Percentiles rank a stretch among this genome's conserved stretches.
These are phyloP conservation scores for Oxystoma pomonae DNA, from an alignment of 2,888 invertebrate species.

Conservation along the genomic window DNA sequence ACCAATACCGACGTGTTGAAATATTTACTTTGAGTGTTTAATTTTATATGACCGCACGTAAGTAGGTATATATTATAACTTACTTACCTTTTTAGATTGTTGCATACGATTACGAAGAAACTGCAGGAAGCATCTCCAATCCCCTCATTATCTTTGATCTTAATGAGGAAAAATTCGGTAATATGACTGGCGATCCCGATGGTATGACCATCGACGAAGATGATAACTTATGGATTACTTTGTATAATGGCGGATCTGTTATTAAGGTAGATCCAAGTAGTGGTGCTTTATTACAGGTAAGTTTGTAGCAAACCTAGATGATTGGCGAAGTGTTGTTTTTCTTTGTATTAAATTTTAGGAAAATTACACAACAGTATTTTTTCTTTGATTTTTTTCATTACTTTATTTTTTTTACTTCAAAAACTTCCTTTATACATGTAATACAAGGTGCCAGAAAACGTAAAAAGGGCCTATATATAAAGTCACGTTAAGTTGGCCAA, in stretches of 20 bases:
- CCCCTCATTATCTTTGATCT: conserved; percentile 34
- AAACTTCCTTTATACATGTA: too few species aligned
- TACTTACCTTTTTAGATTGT: conserved; percentile 55
- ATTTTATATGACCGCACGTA: too few species aligned
- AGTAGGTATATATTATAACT: too few species aligned
- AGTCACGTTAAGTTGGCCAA: too few species aligned
- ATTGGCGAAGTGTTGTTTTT: too few species aligned
- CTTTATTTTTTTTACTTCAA: not conserved
- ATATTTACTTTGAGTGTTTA: too few species aligned
- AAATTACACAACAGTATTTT: too few species aligned
- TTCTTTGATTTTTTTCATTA: not conserved
- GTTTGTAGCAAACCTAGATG: too few species aligned
- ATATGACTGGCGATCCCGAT: conserved; percentile 33
- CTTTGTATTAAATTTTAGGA: too few species aligned
- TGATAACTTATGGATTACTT: conserved; percentile 74
- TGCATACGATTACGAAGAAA: conserved; percentile 65
- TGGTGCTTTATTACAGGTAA: conserved; percentile 46
- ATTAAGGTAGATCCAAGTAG: conserved; percentile 50
- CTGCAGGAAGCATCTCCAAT: conserved; percentile 50
- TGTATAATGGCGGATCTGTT: conserved; percentile 61
- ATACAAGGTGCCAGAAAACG: too few species aligned
- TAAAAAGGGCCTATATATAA: too few species aligned
- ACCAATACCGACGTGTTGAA: too few species aligned
- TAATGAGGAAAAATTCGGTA: conserved; percentile 22
- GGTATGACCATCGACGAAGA: conserved; percentile 74